Conservation (phyloP, 2,888 invertebrate genomes). For the Uropetala carovei region DNA sequence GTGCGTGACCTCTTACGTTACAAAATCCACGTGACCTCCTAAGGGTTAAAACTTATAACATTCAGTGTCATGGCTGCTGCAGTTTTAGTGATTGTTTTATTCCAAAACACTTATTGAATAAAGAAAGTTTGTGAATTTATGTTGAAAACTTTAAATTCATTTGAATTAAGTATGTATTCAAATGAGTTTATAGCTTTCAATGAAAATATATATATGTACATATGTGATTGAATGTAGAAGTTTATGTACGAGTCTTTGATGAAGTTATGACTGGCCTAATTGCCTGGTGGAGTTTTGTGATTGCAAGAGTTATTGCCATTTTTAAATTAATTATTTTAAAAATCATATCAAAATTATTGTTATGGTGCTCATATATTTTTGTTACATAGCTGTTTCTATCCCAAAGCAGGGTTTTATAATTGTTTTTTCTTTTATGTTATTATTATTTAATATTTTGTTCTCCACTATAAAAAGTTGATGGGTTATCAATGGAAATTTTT, state of each 20-base stretch:
- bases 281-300: constrained; percentile 33
- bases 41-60: no score
- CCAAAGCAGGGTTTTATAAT: background rate
- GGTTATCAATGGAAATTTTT: no score
- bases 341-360: constrained; percentile 38
- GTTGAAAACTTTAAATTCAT: background rate
- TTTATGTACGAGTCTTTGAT: background rate
- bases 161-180: background rate
- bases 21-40: no score
- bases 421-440: background rate
- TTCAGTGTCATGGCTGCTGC: background rate
- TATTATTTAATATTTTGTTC: background rate
- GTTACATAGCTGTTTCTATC: background rate
- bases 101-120: background rate
- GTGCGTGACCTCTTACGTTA: no score
- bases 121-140: background rate
- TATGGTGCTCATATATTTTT: constrained; percentile 50
- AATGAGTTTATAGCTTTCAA: background rate
- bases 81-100: background rate
- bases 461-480: no score
- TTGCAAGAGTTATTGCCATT: constrained; percentile 17
- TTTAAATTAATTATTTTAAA: constrained; percentile 29
- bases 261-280: constrained; percentile 1
- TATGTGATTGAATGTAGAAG: background rate
- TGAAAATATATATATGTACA: background rate